Conservation (phyloP, 2,888 invertebrate genomes). For the Ophion costatus region DNA sequence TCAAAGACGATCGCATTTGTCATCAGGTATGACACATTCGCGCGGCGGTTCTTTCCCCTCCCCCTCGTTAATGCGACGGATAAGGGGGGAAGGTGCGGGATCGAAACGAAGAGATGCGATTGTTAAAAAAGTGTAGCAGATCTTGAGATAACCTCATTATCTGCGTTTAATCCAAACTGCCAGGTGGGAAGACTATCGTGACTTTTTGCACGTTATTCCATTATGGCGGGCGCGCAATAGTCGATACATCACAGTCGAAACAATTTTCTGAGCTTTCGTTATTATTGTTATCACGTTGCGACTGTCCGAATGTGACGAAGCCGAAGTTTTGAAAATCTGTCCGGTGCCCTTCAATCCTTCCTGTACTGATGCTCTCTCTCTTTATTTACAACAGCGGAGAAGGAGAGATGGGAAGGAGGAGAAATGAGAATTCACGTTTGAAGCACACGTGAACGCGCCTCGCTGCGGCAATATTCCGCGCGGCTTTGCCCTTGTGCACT, state of each 20-base stretch:
- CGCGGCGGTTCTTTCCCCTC: neutral
- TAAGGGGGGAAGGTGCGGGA: neutral
- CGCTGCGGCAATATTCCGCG: neutral
- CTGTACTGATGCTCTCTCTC: neutral
- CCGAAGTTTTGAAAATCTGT: too few relatives aligned
- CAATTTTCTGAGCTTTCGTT: neutral
- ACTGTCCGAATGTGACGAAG: too few relatives aligned
- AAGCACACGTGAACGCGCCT: neutral
- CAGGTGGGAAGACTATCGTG: neutral
- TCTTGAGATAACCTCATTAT: constrained; percentile 7
- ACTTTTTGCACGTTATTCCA: neutral
- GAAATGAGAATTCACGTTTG: neutral
- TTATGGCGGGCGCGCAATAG: neutral
- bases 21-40: constrained; percentile 17
- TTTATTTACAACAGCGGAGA: neutral
- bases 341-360: too few relatives aligned
- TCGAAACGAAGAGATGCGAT: neutral
- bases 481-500: neutral
- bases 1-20: constrained; percentile 9
- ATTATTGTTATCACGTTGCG: neutral
- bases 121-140: constrained; percentile 3
- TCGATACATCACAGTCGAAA: neutral
- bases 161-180: neutral
- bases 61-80: neutral
- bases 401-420: neutral